Percentiles rank a stretch among this genome's conserved stretches.
Conservation (phyloP, 2,113 vertebrate species). For the Odontesthes bonariensis region DNA sequence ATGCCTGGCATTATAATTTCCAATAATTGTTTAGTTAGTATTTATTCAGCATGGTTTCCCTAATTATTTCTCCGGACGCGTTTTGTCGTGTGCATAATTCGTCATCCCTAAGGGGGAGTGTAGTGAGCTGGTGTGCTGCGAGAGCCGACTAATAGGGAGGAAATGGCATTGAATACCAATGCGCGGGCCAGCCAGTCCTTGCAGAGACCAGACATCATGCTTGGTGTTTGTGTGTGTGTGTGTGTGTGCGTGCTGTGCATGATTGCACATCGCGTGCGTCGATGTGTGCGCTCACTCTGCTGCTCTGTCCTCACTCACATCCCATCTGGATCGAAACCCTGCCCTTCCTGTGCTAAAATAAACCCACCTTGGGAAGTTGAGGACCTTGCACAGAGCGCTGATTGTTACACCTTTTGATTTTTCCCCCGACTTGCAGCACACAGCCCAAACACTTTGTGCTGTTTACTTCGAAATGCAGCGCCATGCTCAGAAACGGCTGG, state of each 20-base stretch:
- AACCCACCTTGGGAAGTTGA: conserved; percentile 80
- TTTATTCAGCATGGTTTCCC: conserved; percentile 70
- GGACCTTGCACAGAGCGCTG: conserved; percentile 68
- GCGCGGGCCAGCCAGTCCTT: conserved; percentile 55
- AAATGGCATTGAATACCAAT: conserved; percentile 79
- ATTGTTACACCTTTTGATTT: conserved; percentile 70
- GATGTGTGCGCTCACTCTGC: conserved; percentile 37
- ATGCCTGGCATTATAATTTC: conserved; percentile 56
- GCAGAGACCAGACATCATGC: conserved; percentile 58
- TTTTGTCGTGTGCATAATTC: conserved; percentile 78
- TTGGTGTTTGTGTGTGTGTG: conserved; percentile 33
- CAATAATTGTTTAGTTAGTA: conserved; percentile 74
- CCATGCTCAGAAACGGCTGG: not conserved
- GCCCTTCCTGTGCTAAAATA: conserved; percentile 83
- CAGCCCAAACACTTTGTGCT: conserved; percentile 17
- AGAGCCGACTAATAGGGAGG: conserved; percentile 72
- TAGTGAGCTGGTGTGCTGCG: conserved; percentile 66
- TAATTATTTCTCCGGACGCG: conserved; percentile 78
- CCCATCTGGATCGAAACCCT: conserved; percentile 79
- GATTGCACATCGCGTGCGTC: conserved; percentile 41
- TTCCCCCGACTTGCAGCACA: conserved; percentile 18
- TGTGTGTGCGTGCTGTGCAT: conserved; percentile 38
- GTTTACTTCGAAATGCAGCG: not conserved
- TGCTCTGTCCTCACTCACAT: conserved; percentile 70
- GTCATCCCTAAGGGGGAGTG: conserved; percentile 55